A percentile compares a stretch with the other conserved stretches of the same genome.
These are phyloP conservation scores for Nesoenas mayeri DNA, from an alignment of 2,113 vertebrate genomes.

Conservation along the genomic window DNA sequence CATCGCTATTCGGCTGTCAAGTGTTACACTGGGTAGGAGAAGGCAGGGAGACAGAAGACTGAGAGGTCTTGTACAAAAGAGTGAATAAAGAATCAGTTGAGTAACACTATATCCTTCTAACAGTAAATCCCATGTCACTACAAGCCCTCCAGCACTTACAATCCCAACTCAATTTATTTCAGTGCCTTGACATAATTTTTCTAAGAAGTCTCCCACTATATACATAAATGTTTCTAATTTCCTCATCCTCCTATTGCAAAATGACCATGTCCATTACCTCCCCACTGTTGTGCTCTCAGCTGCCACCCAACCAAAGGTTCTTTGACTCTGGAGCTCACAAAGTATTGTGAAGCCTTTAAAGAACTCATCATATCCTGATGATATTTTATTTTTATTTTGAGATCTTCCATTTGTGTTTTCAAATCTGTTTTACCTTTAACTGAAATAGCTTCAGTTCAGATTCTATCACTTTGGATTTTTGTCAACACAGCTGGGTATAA, in stretches of 20 bases:
- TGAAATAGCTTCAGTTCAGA: neutral
- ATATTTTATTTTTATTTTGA: neutral
- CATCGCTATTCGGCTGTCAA: rapidly evolving
- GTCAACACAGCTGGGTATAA: neutral
- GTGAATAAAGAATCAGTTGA: neutral
- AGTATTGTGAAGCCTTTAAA: neutral
- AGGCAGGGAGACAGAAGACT: neutral
- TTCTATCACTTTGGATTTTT: neutral
- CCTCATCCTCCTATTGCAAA: neutral
- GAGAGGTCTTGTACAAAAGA: neutral
- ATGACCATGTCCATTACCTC: neutral
- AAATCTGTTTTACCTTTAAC: neutral
- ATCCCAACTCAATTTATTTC: neutral
- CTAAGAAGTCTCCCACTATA: neutral
- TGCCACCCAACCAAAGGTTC: neutral
- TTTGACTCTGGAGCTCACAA: neutral
- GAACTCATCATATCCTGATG: neutral
- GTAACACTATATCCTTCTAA: neutral
- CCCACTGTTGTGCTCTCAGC: neutral
- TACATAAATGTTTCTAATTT: neutral
- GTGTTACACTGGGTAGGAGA: neutral
- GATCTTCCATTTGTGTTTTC: neutral
- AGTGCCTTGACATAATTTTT: neutral
- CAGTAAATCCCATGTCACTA: neutral
- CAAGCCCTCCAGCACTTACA: neutral